Base-by-base conservation (phyloP, 2,113 vertebrate genomes). In the Anolis carolinensis region DNA sequence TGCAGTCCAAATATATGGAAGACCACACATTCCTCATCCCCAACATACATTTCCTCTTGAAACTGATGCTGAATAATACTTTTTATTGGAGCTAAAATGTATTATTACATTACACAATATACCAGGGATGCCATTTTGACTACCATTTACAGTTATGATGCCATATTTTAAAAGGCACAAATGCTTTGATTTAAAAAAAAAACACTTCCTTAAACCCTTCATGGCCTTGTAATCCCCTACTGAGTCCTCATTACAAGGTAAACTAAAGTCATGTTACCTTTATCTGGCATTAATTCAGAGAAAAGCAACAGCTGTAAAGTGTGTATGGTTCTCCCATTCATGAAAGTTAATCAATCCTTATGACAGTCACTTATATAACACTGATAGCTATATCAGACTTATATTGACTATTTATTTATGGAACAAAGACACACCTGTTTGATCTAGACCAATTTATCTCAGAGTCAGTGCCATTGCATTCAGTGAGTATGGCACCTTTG, bases 271-370 rank as follows among this genome's bases (percentile, higher is more conserved):
- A 65, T 80, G 83, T 44, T 87, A 27, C 79, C 25, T 91, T 87
- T 87, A 70, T 48, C 81, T 63, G 67, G 63, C 72, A 39, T 21
- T 34, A 82, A 18, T 27, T 2, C 0, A 55, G 16, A 8, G 79
- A 82, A 76, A 87, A 84, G 80, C 65, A 90, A 67, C 75, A 86
- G 70, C 10, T 0, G 55, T 59, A 89, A 79, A 81, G 5, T n/a
- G 32, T 63, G 27, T 7, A 25, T 34, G 63, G 52, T 84, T 87
- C 83, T 89, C 73, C 81, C 79, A 48, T 79, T 65, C 1, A 0
- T 3, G 23, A 77, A 39, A 75, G 16, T 70, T 44, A 75, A 3
- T n/a, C 79, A 80, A 81, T 76, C 10, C 75, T 59, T 55, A 81
- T 76, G 39, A n/a, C 0, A 0, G 36, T 21, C 0, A 2, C 44